Evolutionary conservation across 2,113 vertebrate genomes (phyloP).

Genomic region (Lutjanus erythropterus): DNA sequence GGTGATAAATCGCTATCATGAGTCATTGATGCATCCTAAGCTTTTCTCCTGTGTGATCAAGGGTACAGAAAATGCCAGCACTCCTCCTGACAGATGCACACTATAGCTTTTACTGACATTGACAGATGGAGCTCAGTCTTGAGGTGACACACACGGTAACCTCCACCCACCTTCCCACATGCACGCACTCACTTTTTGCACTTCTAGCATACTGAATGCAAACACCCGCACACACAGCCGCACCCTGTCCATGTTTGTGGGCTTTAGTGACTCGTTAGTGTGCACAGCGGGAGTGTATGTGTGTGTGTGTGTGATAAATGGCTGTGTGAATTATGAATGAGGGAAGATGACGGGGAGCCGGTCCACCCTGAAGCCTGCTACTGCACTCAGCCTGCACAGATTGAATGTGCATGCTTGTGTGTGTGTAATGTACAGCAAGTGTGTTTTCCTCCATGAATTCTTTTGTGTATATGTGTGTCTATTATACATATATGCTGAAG

Average conservation of each 20-base stretch:
- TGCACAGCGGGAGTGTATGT: conserved; percentile 39
- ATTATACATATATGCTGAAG: conserved; percentile 8
- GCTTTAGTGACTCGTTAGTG: conserved; percentile 54
- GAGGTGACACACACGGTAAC: conserved; percentile 36
- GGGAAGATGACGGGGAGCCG: conserved; percentile 54
- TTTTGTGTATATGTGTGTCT: conserved; percentile 19
- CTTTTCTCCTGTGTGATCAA: conserved; percentile 63
- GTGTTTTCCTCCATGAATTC: background rate
- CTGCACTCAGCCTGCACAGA: conserved; percentile 21
- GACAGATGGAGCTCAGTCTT: conserved; percentile 59
- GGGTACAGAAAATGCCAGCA: conserved; percentile 64
- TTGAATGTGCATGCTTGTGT: conserved; percentile 6
- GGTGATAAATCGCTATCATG: conserved; percentile 66
- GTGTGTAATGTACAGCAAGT: background rate
- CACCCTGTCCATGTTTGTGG: conserved; percentile 44
- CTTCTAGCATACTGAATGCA: conserved; percentile 25
- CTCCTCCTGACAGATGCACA: conserved; percentile 25
- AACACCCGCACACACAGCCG: conserved; percentile 37
- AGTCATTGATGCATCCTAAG: conserved; percentile 66
- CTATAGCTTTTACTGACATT: conserved; percentile 50
- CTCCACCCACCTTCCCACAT: background rate
- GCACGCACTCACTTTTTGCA: conserved; percentile 20
- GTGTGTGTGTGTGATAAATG: conserved; percentile 68
- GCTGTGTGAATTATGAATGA: conserved; percentile 80
- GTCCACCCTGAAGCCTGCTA: conserved; percentile 43